Base-by-base conservation (phyloP, 2,888 invertebrate genomes). In the Fabriciana adippe region DNA sequence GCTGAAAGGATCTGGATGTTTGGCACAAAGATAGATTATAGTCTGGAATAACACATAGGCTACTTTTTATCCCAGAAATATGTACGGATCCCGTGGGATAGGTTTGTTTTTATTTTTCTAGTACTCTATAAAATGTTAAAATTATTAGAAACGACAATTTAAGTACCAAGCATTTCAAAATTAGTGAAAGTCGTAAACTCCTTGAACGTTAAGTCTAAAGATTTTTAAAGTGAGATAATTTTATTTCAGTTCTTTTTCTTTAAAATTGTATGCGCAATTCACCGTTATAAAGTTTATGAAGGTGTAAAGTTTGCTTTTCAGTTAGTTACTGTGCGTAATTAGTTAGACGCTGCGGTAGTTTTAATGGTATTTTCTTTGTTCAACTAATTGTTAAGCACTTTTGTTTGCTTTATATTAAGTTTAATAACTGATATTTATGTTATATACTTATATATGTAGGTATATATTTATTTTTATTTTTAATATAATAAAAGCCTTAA, bases 321-420 rank as follows among this genome's bases (percentile, higher is more conserved):
- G 81, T 82, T 84, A 83, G 82, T 84, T 81, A 81, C 74, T 76
- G 79, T 76, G 73, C 69, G 79, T 79, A 84, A 83, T 84, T 86
- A 80, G 75, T 80, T 83, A 81, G 76, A 78, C 75, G 73, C 74
- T 76, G 78, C 77, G 76, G 77, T 75, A 75, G 76, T 82, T 83
- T 83, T 84, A 86, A 86, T 83, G 81, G 80, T 77, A 73, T 79
- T 79, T 82, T 82, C 83, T 83, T 87, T 83, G 85, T 84, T 81
- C 76, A 77, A 76, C 76, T 79, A 81, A 74, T 76, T 81, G 74
- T 77, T 77, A 73, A 73, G 70, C 76, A 72, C 78, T 78, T 79
- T 80, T 81, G 76, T 81, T 79, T 73, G 55, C 48, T 60, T 60
- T 26, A 63, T 71, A 47, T 53, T 67, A 55, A 11, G 53, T 64